Conservation (phyloP, 2,888 invertebrate genomes). For the Cryptophagus acutangulus region DNA sequence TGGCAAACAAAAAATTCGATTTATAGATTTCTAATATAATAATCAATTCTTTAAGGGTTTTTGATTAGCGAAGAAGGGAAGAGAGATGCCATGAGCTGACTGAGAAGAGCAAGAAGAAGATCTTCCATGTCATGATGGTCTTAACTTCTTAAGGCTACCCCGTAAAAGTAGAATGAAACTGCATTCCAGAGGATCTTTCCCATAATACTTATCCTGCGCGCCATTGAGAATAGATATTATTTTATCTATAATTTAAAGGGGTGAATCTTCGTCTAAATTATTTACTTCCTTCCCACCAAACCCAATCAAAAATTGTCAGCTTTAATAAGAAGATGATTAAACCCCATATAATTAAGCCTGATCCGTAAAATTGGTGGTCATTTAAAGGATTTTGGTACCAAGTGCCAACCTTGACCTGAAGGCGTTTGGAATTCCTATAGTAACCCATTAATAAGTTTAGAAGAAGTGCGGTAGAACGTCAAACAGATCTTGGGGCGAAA, state of each 20-base stretch:
- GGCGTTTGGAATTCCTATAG: constrained; percentile 14
- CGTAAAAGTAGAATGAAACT: constrained; percentile 24
- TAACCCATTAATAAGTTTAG: constrained; percentile 15
- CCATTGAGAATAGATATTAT: constrained; percentile 27
- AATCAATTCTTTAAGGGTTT: not conserved
- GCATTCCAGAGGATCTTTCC: constrained; percentile 30
- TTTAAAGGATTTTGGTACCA: constrained; percentile 14
- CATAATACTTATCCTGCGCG: constrained; percentile 29
- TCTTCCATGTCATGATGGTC: too few relatives aligned
- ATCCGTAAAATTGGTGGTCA: not conserved
- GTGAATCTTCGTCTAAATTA: too few relatives aligned
- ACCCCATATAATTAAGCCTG: constrained; percentile 8
- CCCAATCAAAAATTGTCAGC: too few relatives aligned
- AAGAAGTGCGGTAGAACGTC: constrained; percentile 16
- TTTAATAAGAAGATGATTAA: too few relatives aligned
- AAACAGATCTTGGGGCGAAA: constrained; percentile 12
- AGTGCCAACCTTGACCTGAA: constrained; percentile 18
- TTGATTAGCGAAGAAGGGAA: not conserved
- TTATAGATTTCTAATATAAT: too few relatives aligned
- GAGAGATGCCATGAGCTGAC: not conserved
- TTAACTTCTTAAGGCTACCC: too few relatives aligned
- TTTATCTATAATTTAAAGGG: constrained; percentile 28
- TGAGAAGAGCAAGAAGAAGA: too few relatives aligned
- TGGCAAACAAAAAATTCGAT: too few relatives aligned
- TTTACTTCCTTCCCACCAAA: too few relatives aligned